Percentiles rank a stretch among this genome's conserved stretches.
Evolutionary conservation across 1,140 invertebrate genomes (phyloP).

Genomic region (roundworm (Caenorhabditis elegans)): DNA sequence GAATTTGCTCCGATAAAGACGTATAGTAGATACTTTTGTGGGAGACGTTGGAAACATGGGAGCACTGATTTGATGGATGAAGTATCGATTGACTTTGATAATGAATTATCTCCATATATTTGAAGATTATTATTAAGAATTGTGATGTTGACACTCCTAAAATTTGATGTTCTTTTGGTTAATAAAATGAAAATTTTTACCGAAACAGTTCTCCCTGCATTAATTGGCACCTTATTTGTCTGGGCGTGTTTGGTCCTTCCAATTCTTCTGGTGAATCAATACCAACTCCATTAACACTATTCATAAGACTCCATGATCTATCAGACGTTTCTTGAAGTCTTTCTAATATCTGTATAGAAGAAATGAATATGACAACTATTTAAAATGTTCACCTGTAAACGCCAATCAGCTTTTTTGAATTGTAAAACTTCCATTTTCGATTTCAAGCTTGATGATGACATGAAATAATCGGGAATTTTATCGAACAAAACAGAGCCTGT

Average conservation of each 20-base stretch:
- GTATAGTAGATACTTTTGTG: background rate
- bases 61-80: background rate
- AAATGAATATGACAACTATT: too few species aligned
- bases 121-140: background rate
- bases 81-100: background rate
- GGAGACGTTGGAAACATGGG: background rate
- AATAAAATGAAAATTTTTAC: background rate
- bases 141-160: background rate
- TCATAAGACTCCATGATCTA: background rate
- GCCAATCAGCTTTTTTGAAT: constrained; percentile 10
- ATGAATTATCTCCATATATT: background rate
- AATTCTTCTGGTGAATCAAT: background rate
- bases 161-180: background rate
- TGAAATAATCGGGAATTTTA: background rate
- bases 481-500: background rate
- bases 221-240: background rate
- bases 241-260: background rate
- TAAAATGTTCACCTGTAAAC: background rate
- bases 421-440: background rate
- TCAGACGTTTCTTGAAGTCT: background rate
- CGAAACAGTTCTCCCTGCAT: background rate
- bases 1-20: background rate
- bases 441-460: background rate
- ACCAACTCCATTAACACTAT: background rate
- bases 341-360: background rate